Evolutionary conservation across 2,113 vertebrate species (phyloP), one percentile per base, ranked within the genome.

Genomic region (Pionites leucogaster): DNA sequence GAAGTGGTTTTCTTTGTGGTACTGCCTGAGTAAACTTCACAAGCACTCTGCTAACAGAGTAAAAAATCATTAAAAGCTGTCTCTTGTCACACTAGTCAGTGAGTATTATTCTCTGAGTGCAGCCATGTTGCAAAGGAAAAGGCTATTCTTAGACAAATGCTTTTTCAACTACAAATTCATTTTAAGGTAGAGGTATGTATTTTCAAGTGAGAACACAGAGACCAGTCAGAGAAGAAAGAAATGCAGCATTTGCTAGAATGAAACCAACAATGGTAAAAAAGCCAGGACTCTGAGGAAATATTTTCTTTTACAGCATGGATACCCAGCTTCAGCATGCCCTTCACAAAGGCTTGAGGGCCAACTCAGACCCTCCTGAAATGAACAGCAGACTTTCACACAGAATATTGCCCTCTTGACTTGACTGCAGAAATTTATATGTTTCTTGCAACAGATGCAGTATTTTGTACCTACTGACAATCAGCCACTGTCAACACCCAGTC

Each of bases 31-130:
- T 42, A 96, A 94, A 94, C 50, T 47, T 90, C 10, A 1, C 46
- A 94, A 55, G 41, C 53, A 20, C 68, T 92, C 42, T 74, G 87
- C 82, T 88, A 96, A 90, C 85, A 95, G 57, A 67, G 42, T 72
- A 52, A 91, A 88, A 94, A 92, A 86, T 67, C 76, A 52, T 63
- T 92, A 86, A 64, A 68, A 94, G 76, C 33, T 75, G 39, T 39
- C 75, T 87, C 79, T 59, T 83, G 57, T 62, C 75, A 78, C 11
- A 70, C 44, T 16, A 68, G 59, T 59, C 72, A 29, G 59, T 33
- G 24, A 78, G 33, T 64, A 60, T 42, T 63, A 64, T 76, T 77
- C 68, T 83, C 52, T 27, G 35, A 91, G 64, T 68, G 68, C 39
- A 83, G 68, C 29, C 50, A 53, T 27, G 23, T n/a, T 83, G 63